Evolutionary conservation across 2,888 invertebrate species (phyloP).

Genomic region (Ptilodon capucinus): DNA sequence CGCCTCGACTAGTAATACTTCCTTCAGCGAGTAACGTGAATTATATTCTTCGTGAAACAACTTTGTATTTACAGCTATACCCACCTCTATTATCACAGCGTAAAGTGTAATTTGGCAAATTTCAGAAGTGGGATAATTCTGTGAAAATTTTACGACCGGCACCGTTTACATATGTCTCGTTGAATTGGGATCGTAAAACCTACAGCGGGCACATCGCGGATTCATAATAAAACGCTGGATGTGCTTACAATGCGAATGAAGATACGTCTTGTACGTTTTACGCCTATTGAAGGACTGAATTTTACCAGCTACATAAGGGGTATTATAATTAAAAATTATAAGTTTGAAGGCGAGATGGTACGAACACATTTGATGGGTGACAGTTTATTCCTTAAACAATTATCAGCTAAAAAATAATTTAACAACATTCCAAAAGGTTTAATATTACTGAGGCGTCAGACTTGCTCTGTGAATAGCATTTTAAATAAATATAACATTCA

Average conservation of each 20-base stretch:
- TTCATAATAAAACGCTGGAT: slow-evolving; percentile 41
- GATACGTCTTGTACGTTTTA: slow-evolving; percentile 22
- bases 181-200: slow-evolving; percentile 39
- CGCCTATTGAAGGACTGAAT: slow-evolving; percentile 27
- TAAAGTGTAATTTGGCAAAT: slow-evolving; percentile 6
- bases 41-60: slow-evolving; percentile 24
- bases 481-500: too few species aligned
- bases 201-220: slow-evolving; percentile 34
- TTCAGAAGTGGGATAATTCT: neutral
- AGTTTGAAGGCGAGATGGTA: too few species aligned
- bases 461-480: too few species aligned
- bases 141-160: slow-evolving; percentile 29
- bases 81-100: slow-evolving; percentile 1
- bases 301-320: slow-evolving; percentile 26
- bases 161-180: slow-evolving; percentile 39
- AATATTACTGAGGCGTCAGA: too few species aligned
- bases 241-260: slow-evolving; percentile 34
- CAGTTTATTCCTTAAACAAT: too few species aligned
- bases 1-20: slow-evolving; percentile 32
- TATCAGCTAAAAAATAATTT: too few species aligned
- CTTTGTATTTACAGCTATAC: neutral
- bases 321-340: neutral
- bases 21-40: slow-evolving; percentile 25
- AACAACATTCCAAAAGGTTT: too few species aligned
- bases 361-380: too few species aligned